Base-by-base conservation (phyloP, 2,113 vertebrate genomes). In the Passerina amoena region DNA sequence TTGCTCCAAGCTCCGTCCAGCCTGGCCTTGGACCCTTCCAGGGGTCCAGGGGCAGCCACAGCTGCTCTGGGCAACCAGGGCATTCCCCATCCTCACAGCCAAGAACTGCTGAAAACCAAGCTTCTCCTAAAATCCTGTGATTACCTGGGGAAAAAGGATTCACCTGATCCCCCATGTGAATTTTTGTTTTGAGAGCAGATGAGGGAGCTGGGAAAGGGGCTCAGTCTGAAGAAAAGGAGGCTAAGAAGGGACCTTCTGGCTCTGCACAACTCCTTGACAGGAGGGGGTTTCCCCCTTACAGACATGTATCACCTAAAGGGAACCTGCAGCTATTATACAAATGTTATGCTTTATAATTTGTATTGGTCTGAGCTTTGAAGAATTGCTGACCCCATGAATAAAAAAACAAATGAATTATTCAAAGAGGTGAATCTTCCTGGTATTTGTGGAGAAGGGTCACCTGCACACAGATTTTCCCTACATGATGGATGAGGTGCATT, bases 401-500 rank as follows among this genome's bases (percentile, higher is more conserved):
- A 40, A 86, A 86, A 37, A 63, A 9, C 14, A 14, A 42, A 53
- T 14, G 1, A 53, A 47, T 83, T 42, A 38, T 57, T 71, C 28
- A 65, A 35, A 44, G 45, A 40, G 6, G 11, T 45, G 24, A 65
- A 48, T 85, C 18, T 60, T 54, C 27, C 56, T 20, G 31, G 6
- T 59, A 1, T 68, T 30, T 22, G n/a, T 51, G 42, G 65, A 45
- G 13, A 51, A 66, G n/a, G 42, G 37, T 68, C 54, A 68, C 9
- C 82, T 20, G 30, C 66, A 57, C 18, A 6, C 22, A 18, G 53
- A 17, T 63, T 81, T 61, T 24, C 60, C 44, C 40, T 40, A 3
- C 0, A 0, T 54, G 50, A 28, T 3, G 6, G 48, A 24, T 25
- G 31, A 86, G 64, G 51, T 54, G 6, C 21, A 11, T 60, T 57